Conservation (phyloP, 2,797 vertebrate genomes). For the Chelmon rostratus region DNA sequence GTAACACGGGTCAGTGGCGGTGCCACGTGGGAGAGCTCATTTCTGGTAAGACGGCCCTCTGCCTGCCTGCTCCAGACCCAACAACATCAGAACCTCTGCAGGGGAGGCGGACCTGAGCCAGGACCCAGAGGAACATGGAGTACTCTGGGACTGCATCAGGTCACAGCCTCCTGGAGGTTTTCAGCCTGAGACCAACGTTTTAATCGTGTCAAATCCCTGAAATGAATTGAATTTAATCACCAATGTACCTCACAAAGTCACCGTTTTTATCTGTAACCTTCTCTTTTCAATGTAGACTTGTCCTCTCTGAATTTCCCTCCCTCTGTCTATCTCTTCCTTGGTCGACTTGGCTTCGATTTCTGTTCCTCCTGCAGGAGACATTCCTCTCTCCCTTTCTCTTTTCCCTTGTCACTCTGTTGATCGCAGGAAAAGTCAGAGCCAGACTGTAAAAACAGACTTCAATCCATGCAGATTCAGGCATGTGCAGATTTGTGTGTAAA, state of each 20-base stretch:
- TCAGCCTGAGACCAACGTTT: conserved; percentile 45
- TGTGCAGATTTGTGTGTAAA: conserved; percentile 40
- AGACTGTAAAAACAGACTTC: conserved; percentile 52
- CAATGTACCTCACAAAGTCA: conserved; percentile 30
- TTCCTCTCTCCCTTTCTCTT: conserved; percentile 79
- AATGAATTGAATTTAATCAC: conserved; percentile 49
- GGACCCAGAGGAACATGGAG: conserved; percentile 64
- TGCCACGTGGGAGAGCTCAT: conserved; percentile 83
- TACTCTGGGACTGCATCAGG: conserved; percentile 56
- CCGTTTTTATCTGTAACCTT: conserved; percentile 9
- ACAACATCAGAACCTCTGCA: conserved; percentile 77
- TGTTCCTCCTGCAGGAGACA: conserved; percentile 92
- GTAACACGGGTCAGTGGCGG: conserved; percentile 84
- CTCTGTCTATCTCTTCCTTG: conserved; percentile 29
- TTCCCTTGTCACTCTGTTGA: conserved; percentile 50
- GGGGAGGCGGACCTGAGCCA: conserved; percentile 75
- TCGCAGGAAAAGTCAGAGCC: conserved; percentile 27
- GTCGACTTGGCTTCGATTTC: conserved; percentile 85
- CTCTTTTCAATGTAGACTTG: conserved; percentile 10
- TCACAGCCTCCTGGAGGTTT: conserved; percentile 57
- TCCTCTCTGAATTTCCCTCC: conserved; percentile 25
- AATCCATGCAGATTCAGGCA: conserved; percentile 20
- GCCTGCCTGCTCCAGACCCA: conserved; percentile 71
- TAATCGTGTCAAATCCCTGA: conserved; percentile 47
- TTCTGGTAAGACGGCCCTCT: conserved; percentile 72